Evolutionary conservation across 2,113 vertebrate genomes (phyloP), one percentile per base, ranked within the genome.

Genomic region (Mola mola): DNA sequence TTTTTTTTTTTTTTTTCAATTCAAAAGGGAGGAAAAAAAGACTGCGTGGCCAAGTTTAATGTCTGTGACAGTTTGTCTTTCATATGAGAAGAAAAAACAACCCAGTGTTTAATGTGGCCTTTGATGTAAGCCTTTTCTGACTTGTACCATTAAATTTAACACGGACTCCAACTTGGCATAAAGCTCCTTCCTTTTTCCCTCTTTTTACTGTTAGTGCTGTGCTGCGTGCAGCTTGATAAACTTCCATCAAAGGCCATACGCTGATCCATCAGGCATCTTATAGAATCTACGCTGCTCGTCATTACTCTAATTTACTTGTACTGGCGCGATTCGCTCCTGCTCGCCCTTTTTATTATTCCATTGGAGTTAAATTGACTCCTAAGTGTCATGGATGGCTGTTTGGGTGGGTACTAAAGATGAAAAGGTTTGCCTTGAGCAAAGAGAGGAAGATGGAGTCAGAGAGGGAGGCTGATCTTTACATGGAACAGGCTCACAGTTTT

Each of bases 401-500:
- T 86, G 59, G 73, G 66, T 67, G 48, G 67, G 59, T 63, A 52
- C 66, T 57, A 60, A 60, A 71, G 79, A 84, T 82, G 60, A 85
- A 88, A 87, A 73, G 52, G 28, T 66, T 87, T 41, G 79, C 82
- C 76, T 72, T 61, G 53, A 87, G 84, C 80, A 63, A 70, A 42
- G 40, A 72, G 63, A 74, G 59, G 48, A 40, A 80, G 57, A 52
- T 24, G 11, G 55, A 74, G 49, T 51, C 46, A 66, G 48, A 67
- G 36, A 70, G 50, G 33, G 64, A 73, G 53, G 66, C 57, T 59
- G 70, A 79, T 74, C 74, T 53, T 62, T 50, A 49, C 62, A 66
- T 53, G 41, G 66, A 67, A 53, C 44, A 36, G 17, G 12, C 66
- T 74, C 28, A 3, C 41, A 47, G 8, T 51, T 59, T 61, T 59